A percentile compares a stretch with the other conserved stretches of the same genome.
phyloP scores from a whole-genome alignment of 2,888 invertebrate genomes.

The Stenchaetothrips biformis region DNA sequence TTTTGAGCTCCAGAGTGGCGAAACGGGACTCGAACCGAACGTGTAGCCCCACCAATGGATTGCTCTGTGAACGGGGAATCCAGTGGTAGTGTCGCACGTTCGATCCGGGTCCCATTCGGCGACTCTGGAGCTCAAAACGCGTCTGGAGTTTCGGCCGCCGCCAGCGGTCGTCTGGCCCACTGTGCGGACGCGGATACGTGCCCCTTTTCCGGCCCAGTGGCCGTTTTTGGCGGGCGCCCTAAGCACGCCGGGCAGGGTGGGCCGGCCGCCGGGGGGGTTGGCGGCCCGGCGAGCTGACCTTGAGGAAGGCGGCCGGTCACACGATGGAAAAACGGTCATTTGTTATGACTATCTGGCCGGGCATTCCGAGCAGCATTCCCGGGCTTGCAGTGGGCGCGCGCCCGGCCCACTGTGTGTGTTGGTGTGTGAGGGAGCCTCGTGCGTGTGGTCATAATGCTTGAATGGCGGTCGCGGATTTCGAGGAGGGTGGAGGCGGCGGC shows the following conservation, averaged over 20 bases:
- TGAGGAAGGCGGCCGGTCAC: background rate
- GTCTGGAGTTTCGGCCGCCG: background rate
- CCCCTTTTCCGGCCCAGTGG: conserved; percentile 5
- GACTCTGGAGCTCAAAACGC: too few species aligned
- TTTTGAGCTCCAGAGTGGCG: too few species aligned
- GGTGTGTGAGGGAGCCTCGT: background rate
- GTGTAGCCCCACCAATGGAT: too few species aligned
- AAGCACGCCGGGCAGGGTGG: background rate
- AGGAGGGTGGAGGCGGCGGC: too few species aligned
- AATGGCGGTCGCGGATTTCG: too few species aligned
- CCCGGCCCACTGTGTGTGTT: background rate
- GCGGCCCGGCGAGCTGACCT: background rate
- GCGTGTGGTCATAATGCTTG: too few species aligned
- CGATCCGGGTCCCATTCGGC: background rate
- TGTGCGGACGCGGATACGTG: background rate
- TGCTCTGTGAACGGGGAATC: too few species aligned
- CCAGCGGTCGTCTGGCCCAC: background rate
- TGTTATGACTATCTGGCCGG: too few species aligned
- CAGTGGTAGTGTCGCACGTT: too few species aligned
- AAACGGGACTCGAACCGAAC: too few species aligned
- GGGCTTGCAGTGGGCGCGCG: background rate
- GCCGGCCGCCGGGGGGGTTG: background rate
- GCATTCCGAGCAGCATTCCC: too few species aligned
- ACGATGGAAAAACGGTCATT: background rate
- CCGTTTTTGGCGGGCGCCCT: background rate